Evolutionary conservation across 2,888 invertebrate species (phyloP), one percentile per base, ranked within the genome.

Genomic region (Selenia dentaria): DNA sequence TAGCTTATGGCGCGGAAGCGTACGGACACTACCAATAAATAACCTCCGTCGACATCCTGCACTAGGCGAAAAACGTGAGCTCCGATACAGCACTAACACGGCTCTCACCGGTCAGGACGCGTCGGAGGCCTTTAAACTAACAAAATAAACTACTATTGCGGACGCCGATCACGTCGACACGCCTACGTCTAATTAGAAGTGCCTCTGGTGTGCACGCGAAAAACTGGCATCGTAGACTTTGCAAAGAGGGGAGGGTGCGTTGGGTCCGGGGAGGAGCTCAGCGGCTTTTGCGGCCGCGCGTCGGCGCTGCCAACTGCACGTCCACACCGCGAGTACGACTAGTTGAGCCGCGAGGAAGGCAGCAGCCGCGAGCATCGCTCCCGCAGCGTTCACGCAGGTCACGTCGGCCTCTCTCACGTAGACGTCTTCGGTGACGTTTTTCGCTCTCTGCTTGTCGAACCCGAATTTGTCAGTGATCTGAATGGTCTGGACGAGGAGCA

Each of bases 381-480:
- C 97, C 62, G 94, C 93, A 67, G 95, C 91, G 79, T 96, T 96
- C 56, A 96, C 92, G 83, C 96, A 96, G 48, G 94, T 88, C 63
- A 80, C 79, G 31, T 87, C 84, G 55, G 92, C 92, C 76, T 92
- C 93, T 56, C 94, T 92, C 57, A 95, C 91, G 87, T 93, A 96
- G 36, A 95, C 92, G 32, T 96, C 95, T 69, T 93, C 94, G 59
- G 93, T 92, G 48, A 92, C 85, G 67, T 92, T 92, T 74, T 91
- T 92, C 39, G 93, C 92, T 52, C 92, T 92, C 64, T 92, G 93
- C 70, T 93, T 93, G 67, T 96, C 95, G 83, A 96, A 96, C 25
- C 96, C 96, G 80, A 97, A 97, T 80, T 97, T 96, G 88, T 98
- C 97, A 22, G 96, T 96, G 74, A 97, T 97, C 83, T 96, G 96